These are phyloP conservation scores for Heterocephalus glaber DNA, from an alignment of 2,113 vertebrate species.

Conservation along the genomic window DNA sequence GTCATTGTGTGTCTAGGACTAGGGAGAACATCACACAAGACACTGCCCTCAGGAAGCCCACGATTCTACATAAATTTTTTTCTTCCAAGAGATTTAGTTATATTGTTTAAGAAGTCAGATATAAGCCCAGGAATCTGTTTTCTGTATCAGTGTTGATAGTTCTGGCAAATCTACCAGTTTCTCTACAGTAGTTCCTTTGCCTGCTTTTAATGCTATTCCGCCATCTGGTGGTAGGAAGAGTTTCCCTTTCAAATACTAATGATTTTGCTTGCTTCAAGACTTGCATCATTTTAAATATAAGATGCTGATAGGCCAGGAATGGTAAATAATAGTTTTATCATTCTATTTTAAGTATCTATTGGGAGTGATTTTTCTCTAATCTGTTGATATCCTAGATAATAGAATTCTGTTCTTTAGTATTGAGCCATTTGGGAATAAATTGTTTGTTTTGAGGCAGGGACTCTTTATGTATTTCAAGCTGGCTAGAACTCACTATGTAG, in stretches of 20 bases:
- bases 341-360: background rate
- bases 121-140: background rate
- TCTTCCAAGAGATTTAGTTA: background rate
- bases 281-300: slow-evolving; percentile 22
- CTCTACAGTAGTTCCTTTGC: background rate
- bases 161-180: background rate
- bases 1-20: background rate
- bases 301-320: background rate
- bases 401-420: background rate
- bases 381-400: background rate
- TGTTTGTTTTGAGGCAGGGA: background rate
- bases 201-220: slow-evolving; percentile 40
- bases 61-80: background rate
- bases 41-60: background rate
- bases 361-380: background rate
- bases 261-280: background rate
- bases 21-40: background rate
- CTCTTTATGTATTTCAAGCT: background rate
- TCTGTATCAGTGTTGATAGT: background rate
- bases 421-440: background rate
- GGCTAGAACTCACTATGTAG: background rate
- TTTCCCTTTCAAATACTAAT: background rate
- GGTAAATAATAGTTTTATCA: background rate
- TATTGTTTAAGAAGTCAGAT: slow-evolving; percentile 1
- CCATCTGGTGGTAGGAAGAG: slow-evolving; percentile 64